These are phyloP conservation scores for Petromus typicus DNA, from an alignment of 2,113 vertebrate genomes.

Conservation along the genomic window DNA sequence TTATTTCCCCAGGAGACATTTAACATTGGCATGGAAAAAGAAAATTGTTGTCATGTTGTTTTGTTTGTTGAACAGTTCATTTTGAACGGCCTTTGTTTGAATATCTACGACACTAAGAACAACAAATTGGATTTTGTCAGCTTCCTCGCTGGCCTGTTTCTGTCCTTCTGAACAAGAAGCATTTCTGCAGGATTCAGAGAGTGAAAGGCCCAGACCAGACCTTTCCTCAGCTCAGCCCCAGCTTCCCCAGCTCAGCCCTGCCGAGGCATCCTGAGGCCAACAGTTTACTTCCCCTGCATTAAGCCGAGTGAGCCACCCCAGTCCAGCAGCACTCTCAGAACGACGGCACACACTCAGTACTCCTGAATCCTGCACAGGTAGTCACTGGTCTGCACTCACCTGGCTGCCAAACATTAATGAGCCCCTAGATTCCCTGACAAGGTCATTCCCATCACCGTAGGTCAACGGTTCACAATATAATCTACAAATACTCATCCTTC, in stretches of 20 bases:
- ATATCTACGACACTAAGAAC: neutral
- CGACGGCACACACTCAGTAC: neutral
- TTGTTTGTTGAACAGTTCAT: neutral
- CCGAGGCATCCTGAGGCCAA: neutral
- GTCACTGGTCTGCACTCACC: neutral
- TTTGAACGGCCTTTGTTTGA: conserved; percentile 23
- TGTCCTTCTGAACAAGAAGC: neutral
- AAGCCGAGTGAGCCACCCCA: neutral
- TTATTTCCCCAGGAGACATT: neutral
- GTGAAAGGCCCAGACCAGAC: neutral
- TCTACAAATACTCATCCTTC: neutral
- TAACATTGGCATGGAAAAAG: neutral
- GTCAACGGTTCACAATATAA: neutral
- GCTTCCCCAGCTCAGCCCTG: neutral
- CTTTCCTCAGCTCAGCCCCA: neutral
- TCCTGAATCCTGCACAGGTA: neutral
- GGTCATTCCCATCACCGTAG: neutral
- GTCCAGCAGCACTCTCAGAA: neutral
- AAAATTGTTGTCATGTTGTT: neutral
- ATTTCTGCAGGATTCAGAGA: neutral
- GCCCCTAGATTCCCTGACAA: neutral
- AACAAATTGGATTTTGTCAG: neutral
- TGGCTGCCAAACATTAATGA: neutral
- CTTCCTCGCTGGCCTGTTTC: neutral
- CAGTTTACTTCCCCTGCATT: neutral